Base-by-base conservation (phyloP, 2,797 vertebrate genomes). In the Arrhamphus sclerolepis region DNA sequence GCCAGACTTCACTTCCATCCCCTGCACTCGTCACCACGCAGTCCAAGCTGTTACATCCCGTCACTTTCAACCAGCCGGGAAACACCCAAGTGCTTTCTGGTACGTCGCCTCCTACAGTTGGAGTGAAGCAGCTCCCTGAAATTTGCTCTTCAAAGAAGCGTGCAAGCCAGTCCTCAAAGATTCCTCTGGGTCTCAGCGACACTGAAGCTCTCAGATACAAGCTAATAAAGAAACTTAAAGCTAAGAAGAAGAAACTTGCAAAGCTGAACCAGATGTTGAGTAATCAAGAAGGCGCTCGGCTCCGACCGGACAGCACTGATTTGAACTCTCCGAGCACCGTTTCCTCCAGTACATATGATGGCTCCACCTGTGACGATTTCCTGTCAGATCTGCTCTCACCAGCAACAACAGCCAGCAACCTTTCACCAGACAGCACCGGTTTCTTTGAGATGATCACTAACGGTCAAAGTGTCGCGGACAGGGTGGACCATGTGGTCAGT, bases 201-300 rank as follows among this genome's bases (percentile, higher is more conserved):
- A 93, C 94, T 6, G 94, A 92, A 26, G 87, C 85, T 20, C 94
- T 98, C 64, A 88, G 97, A 41, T 76, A 93, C 4, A 96, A 95
- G 77, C 92, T 98, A 16, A 72, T 95, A 31, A 97, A 96, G 87
- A 94, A 95, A 46, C 92, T 98, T 5, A 95, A 96, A 64, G 94
- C 94, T 11, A 98, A 97, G 87, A 98, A 97, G 85, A 95, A 94
- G 84, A 94, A 95, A 75, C 87, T 98, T 9, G 95, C 94, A 1
- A 90, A 92, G 5, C 82, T 98, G 40, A 93, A 96, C 34, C 71
- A 82, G 34, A 60, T 93, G 59, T 50, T 95, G 51, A 81, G 66
- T 5, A 39, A 40, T 1, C 22, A 50, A 18, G 69, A 41, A 0
- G 67, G 24, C 11, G 22, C 46, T 3, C 1, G 39, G 14, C 55